These are phyloP conservation scores for Tethea ocularis DNA, from an alignment of 2,888 invertebrate species.

Conservation along the genomic window DNA sequence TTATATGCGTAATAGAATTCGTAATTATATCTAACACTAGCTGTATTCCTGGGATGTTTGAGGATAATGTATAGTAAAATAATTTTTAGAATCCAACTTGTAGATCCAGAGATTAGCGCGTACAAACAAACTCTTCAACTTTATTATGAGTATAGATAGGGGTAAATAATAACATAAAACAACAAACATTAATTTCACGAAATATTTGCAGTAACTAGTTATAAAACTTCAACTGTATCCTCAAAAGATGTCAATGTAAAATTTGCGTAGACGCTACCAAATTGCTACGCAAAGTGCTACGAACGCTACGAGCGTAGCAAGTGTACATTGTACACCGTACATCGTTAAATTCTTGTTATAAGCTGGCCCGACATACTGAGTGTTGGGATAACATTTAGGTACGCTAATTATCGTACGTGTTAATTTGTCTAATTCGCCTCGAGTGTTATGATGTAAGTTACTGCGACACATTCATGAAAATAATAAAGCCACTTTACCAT, in stretches of 20 bases:
- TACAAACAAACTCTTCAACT: no score
- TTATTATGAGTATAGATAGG: no score
- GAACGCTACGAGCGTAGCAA: not conserved
- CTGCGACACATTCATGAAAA: slow-evolving; percentile 22
- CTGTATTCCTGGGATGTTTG: no score
- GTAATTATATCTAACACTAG: no score
- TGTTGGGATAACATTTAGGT: slow-evolving; percentile 41
- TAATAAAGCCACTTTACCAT: not conserved
- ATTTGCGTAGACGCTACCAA: not conserved
- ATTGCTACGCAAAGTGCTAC: slow-evolving; percentile 3
- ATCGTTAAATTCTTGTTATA: slow-evolving; percentile 22
- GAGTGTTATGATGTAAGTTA: slow-evolving; percentile 34
- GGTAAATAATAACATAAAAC: no score
- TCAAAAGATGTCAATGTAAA: not conserved
- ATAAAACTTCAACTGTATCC: not conserved
- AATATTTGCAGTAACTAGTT: no score
- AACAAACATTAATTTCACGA: no score
- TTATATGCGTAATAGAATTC: no score
- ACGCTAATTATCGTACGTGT: slow-evolving; percentile 48
- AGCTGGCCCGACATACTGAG: slow-evolving; percentile 24
- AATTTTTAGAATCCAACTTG: no score
- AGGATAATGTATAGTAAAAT: no score
- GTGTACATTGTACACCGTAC: not conserved
- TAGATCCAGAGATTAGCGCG: no score
- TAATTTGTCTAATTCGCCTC: slow-evolving; percentile 47